phyloP scores from a whole-genome alignment of 1,140 invertebrate genomes.

The Lamellibrachia luymesi region DNA sequence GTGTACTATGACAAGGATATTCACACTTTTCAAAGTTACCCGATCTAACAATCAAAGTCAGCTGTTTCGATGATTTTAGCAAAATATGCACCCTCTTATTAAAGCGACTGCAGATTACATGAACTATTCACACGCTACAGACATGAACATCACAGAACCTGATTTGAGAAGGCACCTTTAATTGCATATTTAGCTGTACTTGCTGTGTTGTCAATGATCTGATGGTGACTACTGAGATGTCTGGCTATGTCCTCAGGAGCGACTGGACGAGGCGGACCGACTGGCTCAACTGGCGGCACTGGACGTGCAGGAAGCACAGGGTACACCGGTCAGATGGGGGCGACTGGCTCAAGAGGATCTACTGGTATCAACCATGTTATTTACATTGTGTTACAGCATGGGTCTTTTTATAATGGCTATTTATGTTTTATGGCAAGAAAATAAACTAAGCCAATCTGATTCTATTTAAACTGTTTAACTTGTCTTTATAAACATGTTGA shows the following conservation, averaged over 20 bases:
- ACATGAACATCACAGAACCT: not conserved
- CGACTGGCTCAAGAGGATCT: not conserved
- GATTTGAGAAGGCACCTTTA: not conserved
- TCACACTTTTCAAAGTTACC: too few relatives aligned
- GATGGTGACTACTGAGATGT: too few relatives aligned
- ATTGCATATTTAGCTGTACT: not conserved
- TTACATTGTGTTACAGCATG: not conserved
- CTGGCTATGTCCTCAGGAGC: not conserved
- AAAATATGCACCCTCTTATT: too few relatives aligned
- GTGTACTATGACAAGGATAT: too few relatives aligned
- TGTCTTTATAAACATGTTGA: not conserved
- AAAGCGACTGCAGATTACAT: not conserved
- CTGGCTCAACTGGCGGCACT: not conserved
- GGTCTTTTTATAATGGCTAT: not conserved
- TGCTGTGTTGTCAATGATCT: not conserved
- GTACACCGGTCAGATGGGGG: not conserved
- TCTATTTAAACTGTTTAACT: not conserved
- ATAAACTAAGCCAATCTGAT: not conserved
- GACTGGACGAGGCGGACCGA: not conserved
- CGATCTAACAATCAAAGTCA: too few relatives aligned
- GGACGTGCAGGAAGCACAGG: constrained; percentile 21
- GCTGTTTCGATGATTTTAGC: too few relatives aligned
- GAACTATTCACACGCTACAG: not conserved
- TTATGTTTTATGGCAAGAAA: constrained; percentile 16
- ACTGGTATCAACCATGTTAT: not conserved